Percentiles rank a stretch among this genome's conserved stretches.
These are phyloP conservation scores for Squalus acanthias DNA, from an alignment of 2,797 vertebrate genomes.

Conservation along the genomic window DNA sequence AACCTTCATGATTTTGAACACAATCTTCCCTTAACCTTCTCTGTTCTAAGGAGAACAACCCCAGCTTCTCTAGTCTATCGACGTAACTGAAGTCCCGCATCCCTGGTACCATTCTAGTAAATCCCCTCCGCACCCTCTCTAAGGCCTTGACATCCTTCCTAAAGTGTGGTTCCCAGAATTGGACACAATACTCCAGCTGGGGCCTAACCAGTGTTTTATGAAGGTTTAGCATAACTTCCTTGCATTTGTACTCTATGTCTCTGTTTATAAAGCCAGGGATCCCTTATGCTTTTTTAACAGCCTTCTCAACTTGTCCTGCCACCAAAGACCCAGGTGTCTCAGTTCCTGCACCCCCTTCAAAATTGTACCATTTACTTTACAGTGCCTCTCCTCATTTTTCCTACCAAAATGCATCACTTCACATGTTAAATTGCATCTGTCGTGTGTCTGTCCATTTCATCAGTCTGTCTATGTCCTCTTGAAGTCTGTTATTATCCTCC, in stretches of 20 bases:
- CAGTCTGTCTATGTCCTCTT: neutral
- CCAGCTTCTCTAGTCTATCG: neutral
- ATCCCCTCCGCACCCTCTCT: neutral
- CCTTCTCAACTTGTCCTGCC: neutral
- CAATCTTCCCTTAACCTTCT: neutral
- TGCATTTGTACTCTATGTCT: neutral
- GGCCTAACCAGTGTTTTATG: neutral
- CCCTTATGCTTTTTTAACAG: neutral
- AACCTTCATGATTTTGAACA: no score
- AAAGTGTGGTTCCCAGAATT: neutral
- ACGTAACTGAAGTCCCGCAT: neutral
- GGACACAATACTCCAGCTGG: neutral
- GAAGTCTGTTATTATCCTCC: neutral
- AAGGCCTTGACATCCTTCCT: neutral
- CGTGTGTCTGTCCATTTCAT: no score
- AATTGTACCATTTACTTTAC: neutral
- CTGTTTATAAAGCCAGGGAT: neutral
- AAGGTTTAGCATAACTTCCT: neutral
- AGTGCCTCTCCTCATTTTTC: neutral
- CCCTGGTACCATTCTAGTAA: neutral
- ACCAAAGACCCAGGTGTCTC: neutral
- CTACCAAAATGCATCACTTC: neutral
- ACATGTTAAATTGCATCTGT: neutral
- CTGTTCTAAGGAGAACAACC: neutral
- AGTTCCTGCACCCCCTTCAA: neutral